phyloP scores from a whole-genome alignment of 2,113 vertebrate genomes.

The Salvelinus alpinus region DNA sequence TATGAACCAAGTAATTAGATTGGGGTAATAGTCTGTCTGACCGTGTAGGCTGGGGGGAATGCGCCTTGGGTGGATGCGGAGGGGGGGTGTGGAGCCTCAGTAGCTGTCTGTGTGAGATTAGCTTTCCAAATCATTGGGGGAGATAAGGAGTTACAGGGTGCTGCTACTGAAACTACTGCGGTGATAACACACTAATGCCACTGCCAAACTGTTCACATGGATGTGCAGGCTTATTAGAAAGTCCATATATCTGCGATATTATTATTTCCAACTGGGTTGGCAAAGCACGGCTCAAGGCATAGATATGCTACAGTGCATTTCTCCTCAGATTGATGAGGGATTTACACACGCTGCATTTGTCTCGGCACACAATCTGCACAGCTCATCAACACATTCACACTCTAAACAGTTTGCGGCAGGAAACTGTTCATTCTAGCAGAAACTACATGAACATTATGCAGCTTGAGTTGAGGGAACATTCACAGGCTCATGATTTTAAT shows the following conservation, averaged over 20 bases:
- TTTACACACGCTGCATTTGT: background rate
- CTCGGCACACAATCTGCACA: slow-evolving; percentile 34
- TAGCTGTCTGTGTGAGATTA: background rate
- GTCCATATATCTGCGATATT: background rate
- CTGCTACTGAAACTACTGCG: background rate
- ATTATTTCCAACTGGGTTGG: background rate
- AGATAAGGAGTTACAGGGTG: background rate
- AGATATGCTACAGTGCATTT: slow-evolving; percentile 21
- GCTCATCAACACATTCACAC: slow-evolving; percentile 22
- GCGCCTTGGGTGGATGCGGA: no score
- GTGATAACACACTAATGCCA: background rate
- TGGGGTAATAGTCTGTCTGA: background rate
- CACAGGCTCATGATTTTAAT: background rate
- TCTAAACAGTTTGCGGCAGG: background rate
- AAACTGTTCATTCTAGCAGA: background rate
- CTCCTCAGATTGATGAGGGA: background rate
- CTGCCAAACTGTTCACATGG: background rate
- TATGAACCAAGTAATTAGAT: background rate
- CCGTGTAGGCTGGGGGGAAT: background rate
- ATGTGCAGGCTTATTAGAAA: no score
- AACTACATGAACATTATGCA: background rate
- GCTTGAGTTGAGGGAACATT: background rate
- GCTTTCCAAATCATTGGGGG: no score
- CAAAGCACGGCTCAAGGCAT: slow-evolving; percentile 6
- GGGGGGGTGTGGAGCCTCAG: background rate